phyloP scores from a whole-genome alignment of 2,888 invertebrate genomes.

The Alentia gelatinosa region DNA sequence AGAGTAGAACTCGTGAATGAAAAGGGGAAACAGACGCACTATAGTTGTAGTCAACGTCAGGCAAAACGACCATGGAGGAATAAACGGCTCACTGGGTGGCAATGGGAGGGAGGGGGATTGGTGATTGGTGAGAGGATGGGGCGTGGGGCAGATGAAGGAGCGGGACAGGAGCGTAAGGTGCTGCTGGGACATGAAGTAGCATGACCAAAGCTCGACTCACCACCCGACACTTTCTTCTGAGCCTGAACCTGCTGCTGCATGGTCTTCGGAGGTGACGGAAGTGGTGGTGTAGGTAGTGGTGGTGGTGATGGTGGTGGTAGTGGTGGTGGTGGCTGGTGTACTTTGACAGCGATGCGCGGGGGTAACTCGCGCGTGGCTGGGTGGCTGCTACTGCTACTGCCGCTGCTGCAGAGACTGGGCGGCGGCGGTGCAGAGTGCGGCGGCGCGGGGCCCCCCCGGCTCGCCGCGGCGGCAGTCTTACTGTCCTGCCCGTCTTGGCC shows the following conservation, averaged over 20 bases:
- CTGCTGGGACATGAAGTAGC: conserved; percentile 30
- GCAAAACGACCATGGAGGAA: not conserved
- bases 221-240: conserved; percentile 46
- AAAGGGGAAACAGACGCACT: not conserved
- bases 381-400: not conserved
- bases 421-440: not conserved
- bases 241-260: conserved; percentile 16
- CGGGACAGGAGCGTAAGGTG: conserved; percentile 25
- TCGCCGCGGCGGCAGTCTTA: not conserved
- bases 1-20: not conserved
- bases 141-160: not conserved
- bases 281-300: conserved; percentile 3
- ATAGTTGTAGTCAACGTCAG: not conserved
- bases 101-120: not conserved
- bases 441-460: not conserved
- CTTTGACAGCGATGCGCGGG: not conserved
- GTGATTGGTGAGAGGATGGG: not conserved
- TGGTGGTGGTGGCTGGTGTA: conserved; percentile 9
- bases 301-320: not conserved
- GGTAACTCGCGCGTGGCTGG: not conserved
- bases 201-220: conserved; percentile 52
- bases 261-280: not conserved
- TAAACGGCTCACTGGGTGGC: not conserved
- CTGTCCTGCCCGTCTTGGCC: not conserved
- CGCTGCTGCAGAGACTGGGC: not conserved